These are phyloP conservation scores for Agrypnus murinus DNA, from an alignment of 2,888 invertebrate genomes.

Conservation along the genomic window DNA sequence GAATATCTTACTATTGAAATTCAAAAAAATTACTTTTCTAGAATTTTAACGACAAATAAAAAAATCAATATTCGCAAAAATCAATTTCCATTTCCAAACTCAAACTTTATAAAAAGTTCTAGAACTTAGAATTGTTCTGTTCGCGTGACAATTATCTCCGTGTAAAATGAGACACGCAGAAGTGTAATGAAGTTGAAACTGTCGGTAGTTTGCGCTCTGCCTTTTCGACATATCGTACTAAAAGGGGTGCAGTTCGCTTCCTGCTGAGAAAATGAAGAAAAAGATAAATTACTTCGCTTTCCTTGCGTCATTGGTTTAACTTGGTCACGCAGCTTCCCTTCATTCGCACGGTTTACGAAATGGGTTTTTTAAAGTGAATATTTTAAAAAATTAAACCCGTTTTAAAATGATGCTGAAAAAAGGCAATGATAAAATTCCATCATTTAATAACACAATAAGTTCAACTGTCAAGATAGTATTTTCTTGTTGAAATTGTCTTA, in stretches of 20 bases:
- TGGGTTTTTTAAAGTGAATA: no score
- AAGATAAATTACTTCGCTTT: constrained; percentile 45
- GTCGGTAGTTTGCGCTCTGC: constrained; percentile 36
- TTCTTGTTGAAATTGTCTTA: neutral
- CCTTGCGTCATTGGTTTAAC: constrained; percentile 31
- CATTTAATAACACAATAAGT: no score
- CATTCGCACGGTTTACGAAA: constrained; percentile 16
- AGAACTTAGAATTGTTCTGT: neutral
- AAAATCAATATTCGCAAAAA: no score
- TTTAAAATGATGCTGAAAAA: no score
- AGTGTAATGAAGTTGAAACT: constrained; percentile 46
- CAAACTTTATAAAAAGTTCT: no score
- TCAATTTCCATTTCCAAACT: no score
- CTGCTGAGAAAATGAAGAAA: constrained; percentile 34
- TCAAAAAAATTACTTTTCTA: no score
- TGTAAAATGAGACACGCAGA: constrained; percentile 37
- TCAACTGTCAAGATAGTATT: no score
- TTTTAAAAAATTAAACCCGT: no score
- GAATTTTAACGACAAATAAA: no score
- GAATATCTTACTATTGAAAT: no score
- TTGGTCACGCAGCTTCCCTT: constrained; percentile 39
- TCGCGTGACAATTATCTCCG: constrained; percentile 33
- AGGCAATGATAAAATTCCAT: no score
- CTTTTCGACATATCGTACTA: constrained; percentile 35
- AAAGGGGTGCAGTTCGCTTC: constrained; percentile 40